Conservation (phyloP, 2,888 invertebrate species). For the Drosophila helvetica region DNA sequence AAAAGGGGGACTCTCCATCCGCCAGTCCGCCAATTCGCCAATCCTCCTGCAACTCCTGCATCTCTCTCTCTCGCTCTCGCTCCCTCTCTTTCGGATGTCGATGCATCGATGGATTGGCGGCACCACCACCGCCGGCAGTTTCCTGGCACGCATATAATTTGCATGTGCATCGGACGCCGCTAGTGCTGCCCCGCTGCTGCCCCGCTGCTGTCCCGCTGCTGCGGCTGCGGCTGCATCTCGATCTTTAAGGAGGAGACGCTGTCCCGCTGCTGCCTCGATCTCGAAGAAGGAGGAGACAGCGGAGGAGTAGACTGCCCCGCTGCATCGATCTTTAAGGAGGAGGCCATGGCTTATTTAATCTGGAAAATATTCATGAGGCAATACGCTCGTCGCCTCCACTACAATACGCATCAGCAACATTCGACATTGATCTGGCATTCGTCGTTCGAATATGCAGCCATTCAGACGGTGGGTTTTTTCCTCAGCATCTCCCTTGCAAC, state of each 20-base stretch:
- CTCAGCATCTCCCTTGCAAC: neutral
- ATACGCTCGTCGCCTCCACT: constrained; percentile 80
- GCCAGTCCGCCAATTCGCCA: neutral
- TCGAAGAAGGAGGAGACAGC: constrained; percentile 9
- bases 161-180: constrained; percentile 67
- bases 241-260: constrained; percentile 21
- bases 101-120: constrained; percentile 34
- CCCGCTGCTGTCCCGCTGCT: constrained; percentile 13
- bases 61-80: neutral
- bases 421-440: constrained; percentile 74
- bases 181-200: constrained; percentile 23
- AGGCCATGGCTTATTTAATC: constrained; percentile 82
- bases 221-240: constrained; percentile 6
- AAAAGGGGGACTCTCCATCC: constrained; percentile 46
- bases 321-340: constrained; percentile 32
- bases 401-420: constrained; percentile 53
- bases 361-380: constrained; percentile 83
- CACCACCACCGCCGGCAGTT: constrained; percentile 47
- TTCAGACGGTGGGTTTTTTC: constrained; percentile 44
- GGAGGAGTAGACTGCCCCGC: neutral
- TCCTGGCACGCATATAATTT: constrained; percentile 79
- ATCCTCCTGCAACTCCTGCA: neutral
- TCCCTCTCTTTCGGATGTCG: neutral
- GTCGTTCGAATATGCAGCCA: constrained; percentile 61
- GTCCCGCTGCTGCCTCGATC: constrained; percentile 25